Conservation (phyloP, 2,113 vertebrate genomes). For the Corydoras sp. region DNA sequence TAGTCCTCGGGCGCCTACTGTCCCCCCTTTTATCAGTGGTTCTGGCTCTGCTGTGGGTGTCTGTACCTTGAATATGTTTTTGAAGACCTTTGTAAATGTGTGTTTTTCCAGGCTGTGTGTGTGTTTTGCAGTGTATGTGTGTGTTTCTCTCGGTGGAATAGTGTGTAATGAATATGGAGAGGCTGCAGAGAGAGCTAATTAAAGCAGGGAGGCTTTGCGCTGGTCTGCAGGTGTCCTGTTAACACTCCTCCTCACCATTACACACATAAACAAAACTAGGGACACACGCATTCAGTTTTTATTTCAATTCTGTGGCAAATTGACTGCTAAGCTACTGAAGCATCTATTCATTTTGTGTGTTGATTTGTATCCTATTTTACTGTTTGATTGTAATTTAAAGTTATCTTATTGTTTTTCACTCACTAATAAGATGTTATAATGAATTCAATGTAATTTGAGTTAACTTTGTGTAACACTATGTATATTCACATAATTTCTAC, state of each 20-base stretch:
- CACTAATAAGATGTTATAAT: too few relatives aligned
- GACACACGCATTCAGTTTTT: neutral
- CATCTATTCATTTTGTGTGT: neutral
- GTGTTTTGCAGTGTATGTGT: conserved; percentile 18
- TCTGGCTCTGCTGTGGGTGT: conserved; percentile 8
- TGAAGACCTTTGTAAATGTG: conserved; percentile 4
- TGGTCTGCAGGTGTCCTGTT: conserved; percentile 47
- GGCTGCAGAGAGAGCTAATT: conserved; percentile 46
- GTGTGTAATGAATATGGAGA: conserved; percentile 44
- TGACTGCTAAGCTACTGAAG: neutral
- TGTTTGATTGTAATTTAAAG: too few relatives aligned
- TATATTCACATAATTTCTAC: too few relatives aligned
- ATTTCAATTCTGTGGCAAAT: neutral
- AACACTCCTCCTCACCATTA: conserved; percentile 13
- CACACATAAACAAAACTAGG: conserved; percentile 5
- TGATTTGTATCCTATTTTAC: neutral
- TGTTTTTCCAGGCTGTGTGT: neutral
- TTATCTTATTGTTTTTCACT: too few relatives aligned
- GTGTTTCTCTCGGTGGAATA: conserved; percentile 35
- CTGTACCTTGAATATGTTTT: neutral
- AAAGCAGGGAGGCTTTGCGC: conserved; percentile 40
- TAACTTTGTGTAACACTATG: too few relatives aligned
- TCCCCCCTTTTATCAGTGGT: neutral
- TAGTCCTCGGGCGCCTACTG: neutral
- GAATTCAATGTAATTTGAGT: too few relatives aligned